phyloP scores from a whole-genome alignment of 2,113 vertebrate species.

The Machaerirhynchus nigripectus region DNA sequence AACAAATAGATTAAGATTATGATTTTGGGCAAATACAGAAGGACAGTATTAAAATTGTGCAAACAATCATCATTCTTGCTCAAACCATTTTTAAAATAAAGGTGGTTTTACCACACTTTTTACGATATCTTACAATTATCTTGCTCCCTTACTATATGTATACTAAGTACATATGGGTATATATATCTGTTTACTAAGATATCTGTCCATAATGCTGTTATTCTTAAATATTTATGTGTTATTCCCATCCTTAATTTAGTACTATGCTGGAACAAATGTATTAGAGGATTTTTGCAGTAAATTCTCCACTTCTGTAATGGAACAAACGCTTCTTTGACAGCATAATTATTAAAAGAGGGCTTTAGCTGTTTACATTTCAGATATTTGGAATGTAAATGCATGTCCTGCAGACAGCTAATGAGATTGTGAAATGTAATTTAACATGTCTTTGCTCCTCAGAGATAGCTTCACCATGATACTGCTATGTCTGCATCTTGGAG shows the following conservation, averaged over 20 bases:
- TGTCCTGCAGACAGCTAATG: constrained; percentile 2
- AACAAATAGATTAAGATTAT: background rate
- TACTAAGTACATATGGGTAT: background rate
- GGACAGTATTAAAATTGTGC: background rate
- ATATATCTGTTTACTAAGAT: background rate
- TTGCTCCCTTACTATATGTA: background rate
- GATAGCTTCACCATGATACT: background rate
- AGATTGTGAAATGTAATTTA: constrained; percentile 25
- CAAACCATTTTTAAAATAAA: background rate
- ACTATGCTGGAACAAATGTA: background rate
- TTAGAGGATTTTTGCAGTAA: background rate
- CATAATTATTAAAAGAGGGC: background rate
- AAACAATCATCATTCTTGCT: background rate
- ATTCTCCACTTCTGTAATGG: background rate
- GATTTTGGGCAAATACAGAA: background rate
- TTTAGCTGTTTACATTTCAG: background rate
- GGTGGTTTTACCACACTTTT: background rate
- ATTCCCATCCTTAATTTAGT: background rate
- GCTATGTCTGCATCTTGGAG: background rate
- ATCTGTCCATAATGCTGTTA: background rate
- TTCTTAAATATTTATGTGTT: background rate
- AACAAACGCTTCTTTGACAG: background rate
- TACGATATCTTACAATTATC: background rate
- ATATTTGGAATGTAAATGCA: background rate
- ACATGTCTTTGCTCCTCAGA: background rate